Evolutionary conservation across 2,888 invertebrate species (phyloP).

Genomic region (Stramonita haemastoma): DNA sequence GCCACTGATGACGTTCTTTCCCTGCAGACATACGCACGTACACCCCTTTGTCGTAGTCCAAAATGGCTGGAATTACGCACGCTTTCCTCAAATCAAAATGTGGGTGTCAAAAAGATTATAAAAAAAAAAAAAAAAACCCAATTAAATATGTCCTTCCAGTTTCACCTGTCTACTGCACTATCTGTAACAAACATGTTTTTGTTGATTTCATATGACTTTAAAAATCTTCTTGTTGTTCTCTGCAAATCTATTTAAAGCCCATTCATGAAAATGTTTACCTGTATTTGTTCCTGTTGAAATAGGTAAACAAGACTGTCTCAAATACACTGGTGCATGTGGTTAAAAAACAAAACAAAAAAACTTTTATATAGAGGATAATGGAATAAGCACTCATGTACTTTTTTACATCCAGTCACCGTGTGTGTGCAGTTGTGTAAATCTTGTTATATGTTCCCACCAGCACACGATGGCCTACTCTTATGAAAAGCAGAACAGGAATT

Average conservation of each 20-base stretch:
- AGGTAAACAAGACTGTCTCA: background rate
- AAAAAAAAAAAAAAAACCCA: too few species aligned
- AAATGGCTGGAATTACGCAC: background rate
- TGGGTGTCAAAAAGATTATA: background rate
- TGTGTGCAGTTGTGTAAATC: too few species aligned
- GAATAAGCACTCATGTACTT: too few species aligned
- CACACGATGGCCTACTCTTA: too few species aligned
- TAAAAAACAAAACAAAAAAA: too few species aligned
- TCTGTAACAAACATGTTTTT: background rate
- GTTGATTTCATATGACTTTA: background rate
- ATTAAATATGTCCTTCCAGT: background rate
- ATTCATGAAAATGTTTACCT: background rate
- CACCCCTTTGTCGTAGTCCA: background rate
- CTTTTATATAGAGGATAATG: too few species aligned
- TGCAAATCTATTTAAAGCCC: background rate
- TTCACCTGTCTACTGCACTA: background rate
- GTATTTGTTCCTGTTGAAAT: background rate
- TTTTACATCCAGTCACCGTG: too few species aligned
- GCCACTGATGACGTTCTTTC: conserved; percentile 16
- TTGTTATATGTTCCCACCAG: too few species aligned
- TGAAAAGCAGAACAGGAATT: too few species aligned
- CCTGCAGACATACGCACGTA: conserved; percentile 1
- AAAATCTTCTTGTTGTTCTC: background rate
- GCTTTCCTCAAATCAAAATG: conserved; percentile 5
- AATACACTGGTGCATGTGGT: too few species aligned